Percentiles rank a stretch among this genome's conserved stretches.
These are phyloP conservation scores for Castor canadensis DNA, from an alignment of 2,113 vertebrate species.

Conservation along the genomic window DNA sequence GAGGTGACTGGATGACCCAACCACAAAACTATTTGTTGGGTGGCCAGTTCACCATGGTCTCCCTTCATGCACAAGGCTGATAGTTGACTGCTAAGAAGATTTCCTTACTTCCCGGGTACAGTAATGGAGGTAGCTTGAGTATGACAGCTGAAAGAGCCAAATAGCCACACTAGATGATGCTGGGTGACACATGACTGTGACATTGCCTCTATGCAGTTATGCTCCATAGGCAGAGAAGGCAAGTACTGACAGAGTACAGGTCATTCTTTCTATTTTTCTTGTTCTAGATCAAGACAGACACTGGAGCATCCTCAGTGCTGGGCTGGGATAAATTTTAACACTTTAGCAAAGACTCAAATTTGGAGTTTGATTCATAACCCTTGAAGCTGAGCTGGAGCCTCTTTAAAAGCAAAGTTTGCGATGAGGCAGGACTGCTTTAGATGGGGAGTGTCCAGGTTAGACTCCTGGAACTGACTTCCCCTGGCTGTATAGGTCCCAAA, in stretches of 20 bases:
- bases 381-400: not conserved
- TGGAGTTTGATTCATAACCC: not conserved
- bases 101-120: not conserved
- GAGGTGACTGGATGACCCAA: not conserved
- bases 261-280: not conserved
- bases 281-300: not conserved
- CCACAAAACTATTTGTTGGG: not conserved
- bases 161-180: not conserved
- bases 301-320: not conserved
- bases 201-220: not conserved
- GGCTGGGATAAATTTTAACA: not conserved
- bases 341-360: not conserved
- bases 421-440: not conserved
- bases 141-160: not conserved
- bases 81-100: not conserved
- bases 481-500: not conserved
- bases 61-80: not conserved
- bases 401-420: conserved; percentile 9
- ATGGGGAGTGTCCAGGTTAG: not conserved
- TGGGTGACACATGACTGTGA: not conserved
- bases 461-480: not conserved
- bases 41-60: accelerated
- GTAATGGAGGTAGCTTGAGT: not conserved
- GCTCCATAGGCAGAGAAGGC: not conserved
- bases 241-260: not conserved